Evolutionary conservation across 1,140 invertebrate species (phyloP).

Genomic region (Epicauta chinensis): DNA sequence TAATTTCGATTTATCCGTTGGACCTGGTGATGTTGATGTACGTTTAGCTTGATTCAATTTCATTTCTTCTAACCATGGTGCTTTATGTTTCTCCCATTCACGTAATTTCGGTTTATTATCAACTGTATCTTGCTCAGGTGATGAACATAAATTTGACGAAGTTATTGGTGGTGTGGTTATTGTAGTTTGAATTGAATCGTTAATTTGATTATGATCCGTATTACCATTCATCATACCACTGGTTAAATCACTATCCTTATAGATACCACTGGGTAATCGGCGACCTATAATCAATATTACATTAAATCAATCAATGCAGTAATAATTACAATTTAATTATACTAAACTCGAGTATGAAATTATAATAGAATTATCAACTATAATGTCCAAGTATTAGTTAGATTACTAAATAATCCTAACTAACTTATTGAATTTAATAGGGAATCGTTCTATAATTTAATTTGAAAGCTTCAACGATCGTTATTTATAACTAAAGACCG

Average conservation of each 20-base stretch:
- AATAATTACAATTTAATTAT: no score
- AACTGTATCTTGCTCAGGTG: constrained; percentile 42
- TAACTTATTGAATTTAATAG: no score
- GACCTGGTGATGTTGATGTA: constrained; percentile 45
- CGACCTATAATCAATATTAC: constrained; percentile 43
- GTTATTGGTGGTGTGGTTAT: constrained; percentile 3
- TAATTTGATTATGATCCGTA: constrained; percentile 24
- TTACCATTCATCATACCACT: constrained; percentile 48
- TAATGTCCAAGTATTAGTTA: no score
- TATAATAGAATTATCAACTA: no score
- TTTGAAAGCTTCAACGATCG: no score
- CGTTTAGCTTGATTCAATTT: constrained; percentile 59
- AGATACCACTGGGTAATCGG: constrained; percentile 49
- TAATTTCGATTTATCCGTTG: constrained; percentile 24
- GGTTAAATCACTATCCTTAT: constrained; percentile 44
- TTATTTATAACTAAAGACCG: no score
- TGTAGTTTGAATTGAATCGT: constrained; percentile 24
- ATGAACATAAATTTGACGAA: constrained; percentile 12
- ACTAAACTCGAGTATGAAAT: no score
- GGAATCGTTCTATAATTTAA: no score
- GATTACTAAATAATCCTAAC: no score
- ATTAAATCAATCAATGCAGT: not conserved
- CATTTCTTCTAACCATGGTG: constrained; percentile 62
- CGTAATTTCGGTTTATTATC: constrained; percentile 47
- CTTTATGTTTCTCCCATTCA: constrained; percentile 56